Base-by-base conservation (phyloP, 2,797 vertebrate genomes). In the Enteromius viviparus region DNA sequence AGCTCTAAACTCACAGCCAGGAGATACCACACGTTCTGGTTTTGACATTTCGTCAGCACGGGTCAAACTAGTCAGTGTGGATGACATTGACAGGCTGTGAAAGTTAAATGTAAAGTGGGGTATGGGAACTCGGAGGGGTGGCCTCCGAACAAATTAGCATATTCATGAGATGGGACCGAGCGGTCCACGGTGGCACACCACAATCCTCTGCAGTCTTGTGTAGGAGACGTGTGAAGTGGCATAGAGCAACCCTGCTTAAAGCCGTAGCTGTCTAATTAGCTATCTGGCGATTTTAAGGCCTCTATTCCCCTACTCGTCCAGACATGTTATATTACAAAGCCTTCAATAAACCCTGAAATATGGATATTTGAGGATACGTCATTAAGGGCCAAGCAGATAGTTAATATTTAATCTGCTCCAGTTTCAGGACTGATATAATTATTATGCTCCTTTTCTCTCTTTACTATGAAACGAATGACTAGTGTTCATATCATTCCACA, bases 251-350 rank as follows among this genome's bases (percentile, higher is more conserved):
- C 68, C 47, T 68, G 83, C 82, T 85, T 74, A 47, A 60, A 84
- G 86, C 81, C 64, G 26, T 49, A 82, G 66, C 40, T 80, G 66
- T 84, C 74, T 90, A 90, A 90, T 89, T 87, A 89, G 87, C 80
- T 88, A 85, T 86, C 87, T 83, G 76, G 80, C 84, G 87, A 88
- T 85, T 87, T 86, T 86, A 78, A 62, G 42, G 15, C 79, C 82
- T 84, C 78, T 70, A n/a, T 85, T 84, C 40, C 75, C 81, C 69
- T 77, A 40, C 64, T 80, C 85, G 85, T 74, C 60, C 76, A 26
- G 65, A 65, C 78, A 83, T 82, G 66, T 80, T 87, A 82, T 78
- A 82, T 85, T 74, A 84, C 66, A 47, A 74, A 76, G 70, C 70
- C n/a, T 81, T 78, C 68, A 37, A 65, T 72, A 77, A 76, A 26